phyloP scores from a whole-genome alignment of 2,888 invertebrate genomes.

The Eustalomyia histrio region DNA sequence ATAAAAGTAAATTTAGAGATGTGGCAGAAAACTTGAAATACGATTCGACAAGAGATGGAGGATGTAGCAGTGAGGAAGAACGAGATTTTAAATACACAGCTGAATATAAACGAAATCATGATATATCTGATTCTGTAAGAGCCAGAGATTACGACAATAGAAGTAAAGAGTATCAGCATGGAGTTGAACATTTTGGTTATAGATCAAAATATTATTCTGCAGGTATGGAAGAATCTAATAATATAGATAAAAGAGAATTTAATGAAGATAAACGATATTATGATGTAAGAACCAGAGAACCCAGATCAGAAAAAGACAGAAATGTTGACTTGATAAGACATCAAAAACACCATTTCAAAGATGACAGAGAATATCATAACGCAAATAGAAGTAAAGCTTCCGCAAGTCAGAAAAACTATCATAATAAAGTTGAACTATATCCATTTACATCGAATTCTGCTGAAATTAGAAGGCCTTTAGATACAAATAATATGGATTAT shows the following conservation, averaged over 20 bases:
- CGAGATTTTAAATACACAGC: background rate
- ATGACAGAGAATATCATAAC: too few relatives aligned
- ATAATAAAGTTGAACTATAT: too few relatives aligned
- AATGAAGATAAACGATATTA: background rate
- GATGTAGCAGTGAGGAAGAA: conserved; percentile 3
- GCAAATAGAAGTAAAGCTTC: too few relatives aligned
- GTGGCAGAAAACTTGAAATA: background rate
- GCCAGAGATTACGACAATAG: background rate
- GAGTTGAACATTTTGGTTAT: background rate
- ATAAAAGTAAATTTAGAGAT: background rate
- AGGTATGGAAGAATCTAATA: background rate
- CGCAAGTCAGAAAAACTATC: too few relatives aligned
- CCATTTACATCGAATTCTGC: too few relatives aligned
- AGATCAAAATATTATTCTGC: background rate
- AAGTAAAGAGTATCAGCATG: background rate
- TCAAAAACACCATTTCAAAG: too few relatives aligned
- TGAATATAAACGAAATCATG: background rate
- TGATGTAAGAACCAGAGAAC: background rate
- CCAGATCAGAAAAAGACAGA: background rate
- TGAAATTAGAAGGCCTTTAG: too few relatives aligned
- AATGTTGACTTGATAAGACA: too few relatives aligned
- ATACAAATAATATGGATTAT: too few relatives aligned
- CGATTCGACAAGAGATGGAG: background rate
- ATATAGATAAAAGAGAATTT: background rate
- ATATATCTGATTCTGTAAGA: background rate